These are phyloP conservation scores for Geococcyx californianus DNA, from an alignment of 2,113 vertebrate genomes.

Conservation along the genomic window DNA sequence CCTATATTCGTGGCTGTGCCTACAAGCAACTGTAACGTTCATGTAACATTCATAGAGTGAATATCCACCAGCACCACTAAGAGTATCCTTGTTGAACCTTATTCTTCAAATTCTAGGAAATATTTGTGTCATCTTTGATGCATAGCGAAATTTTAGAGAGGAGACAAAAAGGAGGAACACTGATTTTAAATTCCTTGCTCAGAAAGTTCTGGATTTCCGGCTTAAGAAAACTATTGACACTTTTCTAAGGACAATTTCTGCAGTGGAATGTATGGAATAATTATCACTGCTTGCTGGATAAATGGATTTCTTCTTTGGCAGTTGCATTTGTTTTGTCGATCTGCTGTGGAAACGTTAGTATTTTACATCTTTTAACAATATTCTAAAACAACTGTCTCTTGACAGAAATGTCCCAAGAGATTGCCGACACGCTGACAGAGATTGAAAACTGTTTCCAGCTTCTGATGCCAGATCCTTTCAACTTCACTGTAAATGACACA, in stretches of 20 bases:
- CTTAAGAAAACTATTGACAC: not conserved
- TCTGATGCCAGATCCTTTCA: conserved; percentile 79
- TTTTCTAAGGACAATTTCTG: not conserved
- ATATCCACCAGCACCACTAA: not conserved
- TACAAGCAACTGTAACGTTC: not conserved
- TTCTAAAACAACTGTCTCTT: not conserved
- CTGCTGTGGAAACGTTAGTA: not conserved
- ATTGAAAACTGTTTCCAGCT: conserved; percentile 89
- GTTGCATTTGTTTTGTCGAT: not conserved
- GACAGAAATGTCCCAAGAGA: conserved; percentile 81
- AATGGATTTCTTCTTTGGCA: not conserved
- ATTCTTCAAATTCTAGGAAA: not conserved
- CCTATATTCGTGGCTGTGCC: not conserved
- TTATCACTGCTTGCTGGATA: not conserved
- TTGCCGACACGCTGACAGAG: conserved; percentile 81
- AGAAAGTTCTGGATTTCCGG: not conserved
- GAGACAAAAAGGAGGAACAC: not conserved
- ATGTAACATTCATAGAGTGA: not conserved
- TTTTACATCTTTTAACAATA: not conserved
- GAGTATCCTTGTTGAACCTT: not conserved
- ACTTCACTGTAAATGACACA: conserved; percentile 30
- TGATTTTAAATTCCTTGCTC: not conserved
- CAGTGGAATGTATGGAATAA: not conserved
- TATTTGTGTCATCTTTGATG: not conserved
- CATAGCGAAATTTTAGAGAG: not conserved